phyloP scores from a whole-genome alignment of 1,140 invertebrate genomes.

The Euwallacea fornicatus region DNA sequence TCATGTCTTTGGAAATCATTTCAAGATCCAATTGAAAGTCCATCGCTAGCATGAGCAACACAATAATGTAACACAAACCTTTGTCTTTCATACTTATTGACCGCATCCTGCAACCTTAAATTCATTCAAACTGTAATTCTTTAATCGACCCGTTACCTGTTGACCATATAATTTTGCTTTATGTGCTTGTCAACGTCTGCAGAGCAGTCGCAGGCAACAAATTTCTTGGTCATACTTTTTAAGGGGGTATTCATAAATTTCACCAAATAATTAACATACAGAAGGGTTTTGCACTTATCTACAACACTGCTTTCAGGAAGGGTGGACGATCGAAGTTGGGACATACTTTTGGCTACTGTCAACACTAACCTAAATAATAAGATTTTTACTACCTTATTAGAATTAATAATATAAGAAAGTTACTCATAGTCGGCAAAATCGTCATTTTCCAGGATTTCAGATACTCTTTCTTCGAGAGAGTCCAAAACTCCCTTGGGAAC shows the following conservation, averaged over 20 bases:
- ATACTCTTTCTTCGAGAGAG: constrained; percentile 47
- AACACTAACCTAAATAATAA: constrained; percentile 19
- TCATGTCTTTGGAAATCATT: constrained; percentile 51
- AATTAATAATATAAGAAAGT: background rate
- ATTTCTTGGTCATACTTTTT: constrained; percentile 51
- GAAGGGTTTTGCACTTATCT: constrained; percentile 47
- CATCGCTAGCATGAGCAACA: constrained; percentile 53
- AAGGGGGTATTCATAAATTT: constrained; percentile 52
- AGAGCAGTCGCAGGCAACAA: constrained; percentile 48
- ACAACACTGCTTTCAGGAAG: constrained; percentile 14
- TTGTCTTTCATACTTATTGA: constrained; percentile 57
- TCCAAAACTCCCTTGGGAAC: constrained; percentile 53
- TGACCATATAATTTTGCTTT: constrained; percentile 26
- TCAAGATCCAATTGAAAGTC: constrained; percentile 56
- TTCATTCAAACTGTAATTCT: background rate
- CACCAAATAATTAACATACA: constrained; percentile 54
- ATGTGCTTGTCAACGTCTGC: constrained; percentile 48
- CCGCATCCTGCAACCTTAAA: constrained; percentile 50
- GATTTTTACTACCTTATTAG: background rate
- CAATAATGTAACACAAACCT: constrained; percentile 55
- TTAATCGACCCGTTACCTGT: constrained; percentile 12
- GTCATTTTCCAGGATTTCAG: constrained; percentile 44
- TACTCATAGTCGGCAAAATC: constrained; percentile 44
- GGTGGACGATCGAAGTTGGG: constrained; percentile 11
- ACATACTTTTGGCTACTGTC: constrained; percentile 15